Percentiles rank a stretch among this genome's conserved stretches.
phyloP scores from a whole-genome alignment of 2,888 invertebrate species.

The Phalangium opilio region DNA sequence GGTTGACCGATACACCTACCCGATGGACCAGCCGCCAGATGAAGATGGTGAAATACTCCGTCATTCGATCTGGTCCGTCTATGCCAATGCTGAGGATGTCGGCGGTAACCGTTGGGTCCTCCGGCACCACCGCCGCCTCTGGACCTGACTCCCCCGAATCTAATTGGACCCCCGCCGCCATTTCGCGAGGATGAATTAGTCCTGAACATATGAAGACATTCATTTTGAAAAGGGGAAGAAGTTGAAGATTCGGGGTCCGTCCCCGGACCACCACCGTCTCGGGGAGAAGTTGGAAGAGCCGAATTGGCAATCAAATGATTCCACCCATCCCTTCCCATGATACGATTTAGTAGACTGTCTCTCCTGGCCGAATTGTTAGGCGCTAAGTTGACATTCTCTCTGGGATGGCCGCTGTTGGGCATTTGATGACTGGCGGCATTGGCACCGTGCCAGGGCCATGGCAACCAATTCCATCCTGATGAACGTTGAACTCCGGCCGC shows the following conservation, averaged over 20 bases:
- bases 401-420: too few species aligned
- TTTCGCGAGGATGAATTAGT: conserved; percentile 3
- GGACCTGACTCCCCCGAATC: conserved; percentile 8
- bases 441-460: conserved; percentile 12
- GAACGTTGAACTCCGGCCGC: conserved; percentile 5
- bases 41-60: conserved; percentile 18
- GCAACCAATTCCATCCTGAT: conserved; percentile 15
- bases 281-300: too few species aligned
- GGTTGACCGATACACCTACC: too few species aligned
- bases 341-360: conserved; percentile 10
- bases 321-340: conserved; percentile 13
- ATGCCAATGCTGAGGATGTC: conserved; percentile 2
- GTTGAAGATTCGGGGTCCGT: conserved; percentile 4
- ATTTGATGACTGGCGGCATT: neutral
- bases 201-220: conserved; percentile 16
- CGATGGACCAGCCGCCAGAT: conserved; percentile 8
- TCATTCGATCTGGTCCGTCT: conserved; percentile 19
- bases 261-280: neutral
- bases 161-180: conserved; percentile 9
- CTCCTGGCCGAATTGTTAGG: neutral
- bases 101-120: conserved; percentile 1
- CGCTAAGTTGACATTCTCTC: neutral
- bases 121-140: conserved; percentile 11
- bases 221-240: conserved; percentile 12
- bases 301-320: conserved; percentile 4